Base-by-base conservation (phyloP, 2,113 vertebrate species). In the Lagopus leucura region DNA sequence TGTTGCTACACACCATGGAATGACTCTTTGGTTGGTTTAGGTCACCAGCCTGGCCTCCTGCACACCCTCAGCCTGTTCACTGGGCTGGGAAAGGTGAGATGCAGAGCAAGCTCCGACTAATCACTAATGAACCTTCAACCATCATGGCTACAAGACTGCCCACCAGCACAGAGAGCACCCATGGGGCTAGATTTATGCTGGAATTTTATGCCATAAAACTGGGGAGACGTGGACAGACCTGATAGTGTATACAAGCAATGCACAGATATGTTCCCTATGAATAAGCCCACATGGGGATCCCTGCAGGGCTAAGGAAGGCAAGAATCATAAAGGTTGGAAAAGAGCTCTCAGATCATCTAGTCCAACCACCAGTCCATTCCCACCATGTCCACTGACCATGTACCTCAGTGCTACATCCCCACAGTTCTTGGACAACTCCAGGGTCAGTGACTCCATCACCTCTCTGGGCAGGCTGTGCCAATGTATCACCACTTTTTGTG, bases 231-330 rank as follows among this genome's bases (percentile, higher is more conserved):
- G 22, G 27, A 17, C 18, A 66, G 34, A 65, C 34, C 21, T 21
- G 13, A 58, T 30, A 63, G 42, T 34, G 69, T 8, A 82, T 67
- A 48, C 1, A 16, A 70, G 78, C 24, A 32, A 18, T 10, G 47
- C 10, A 2, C 5, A 16, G 27, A 77, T 48, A 34, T 2, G 11
- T 2, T 81, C 32, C 22, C 63, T 38, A 12, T 0, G 1, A 47
- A 28, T 55, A 70, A 70, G 60, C 47, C 57, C 42, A 15, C 16
- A 30, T 2, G 1, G 47, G 54, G 47, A 30, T 54, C 76, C 34
- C 30, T 48, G 36, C 1, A 63, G 34, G 36, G 13, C 55, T 74
- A 69, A 67, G 30, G 1, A 38, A 34, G 15, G 9, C 67, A 88
- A 64, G 52, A 54, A 54, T 54, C 52, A 28, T 28, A 28, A 54